Percentiles rank a stretch among this genome's conserved stretches.
Conservation (phyloP, 2,113 vertebrate genomes). For the Brienomyrus longianalis region DNA sequence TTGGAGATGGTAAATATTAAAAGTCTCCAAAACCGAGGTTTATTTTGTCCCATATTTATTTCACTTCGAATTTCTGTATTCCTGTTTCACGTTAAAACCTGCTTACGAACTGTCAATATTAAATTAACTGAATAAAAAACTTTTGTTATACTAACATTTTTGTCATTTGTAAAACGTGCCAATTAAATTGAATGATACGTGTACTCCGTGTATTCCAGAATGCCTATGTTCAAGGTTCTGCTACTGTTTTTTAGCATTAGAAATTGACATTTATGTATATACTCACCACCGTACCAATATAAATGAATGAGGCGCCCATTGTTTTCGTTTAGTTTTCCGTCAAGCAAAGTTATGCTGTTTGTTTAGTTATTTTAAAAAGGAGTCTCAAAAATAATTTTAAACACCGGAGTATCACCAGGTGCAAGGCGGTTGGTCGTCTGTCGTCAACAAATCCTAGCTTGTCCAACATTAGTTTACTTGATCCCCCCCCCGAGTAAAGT, state of each 20-base stretch:
- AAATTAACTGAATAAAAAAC: conserved; percentile 32
- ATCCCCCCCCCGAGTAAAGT: neutral
- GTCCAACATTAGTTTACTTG: neutral
- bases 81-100: conserved; percentile 1
- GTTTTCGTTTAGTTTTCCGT: neutral
- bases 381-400: neutral
- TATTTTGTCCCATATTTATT: neutral
- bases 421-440: neutral
- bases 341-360: neutral
- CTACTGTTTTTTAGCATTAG: neutral
- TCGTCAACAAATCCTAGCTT: neutral
- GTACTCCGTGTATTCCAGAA: neutral
- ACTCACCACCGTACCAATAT: neutral
- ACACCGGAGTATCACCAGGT: neutral
- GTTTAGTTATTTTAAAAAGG: neutral
- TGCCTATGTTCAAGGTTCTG: neutral
- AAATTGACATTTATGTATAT: neutral
- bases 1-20: neutral
- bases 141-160: conserved; percentile 26
- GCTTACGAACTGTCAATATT: neutral
- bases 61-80: neutral
- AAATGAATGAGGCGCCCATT: neutral
- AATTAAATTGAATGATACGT: neutral
- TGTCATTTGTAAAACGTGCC: neutral
- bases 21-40: neutral